Evolutionary conservation across 2,888 invertebrate species (phyloP), one percentile per base, ranked within the genome.

Genomic region (Sthenelais limicola): DNA sequence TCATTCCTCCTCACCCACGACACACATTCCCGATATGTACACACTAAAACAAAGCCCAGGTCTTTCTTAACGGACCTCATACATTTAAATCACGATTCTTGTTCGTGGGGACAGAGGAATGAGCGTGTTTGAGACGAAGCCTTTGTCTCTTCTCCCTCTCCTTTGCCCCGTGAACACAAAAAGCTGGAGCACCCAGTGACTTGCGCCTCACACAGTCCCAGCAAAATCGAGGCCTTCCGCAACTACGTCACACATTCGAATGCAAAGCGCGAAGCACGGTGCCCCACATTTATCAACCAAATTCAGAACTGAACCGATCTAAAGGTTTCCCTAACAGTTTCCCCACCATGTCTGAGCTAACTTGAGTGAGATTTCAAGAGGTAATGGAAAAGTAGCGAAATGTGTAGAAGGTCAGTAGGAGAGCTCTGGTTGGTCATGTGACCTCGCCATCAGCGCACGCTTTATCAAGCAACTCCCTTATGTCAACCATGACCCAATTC

Each of bases 391-490:
- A 30, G 56, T n/a, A 56, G 18, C 18, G n/a, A 21, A 38, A 38
- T 24, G 52, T 35, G 15, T 30, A 47, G 82, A 82, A 82, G 82
- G 83, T 82, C 81, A 78, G 68, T 68, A 80, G 81, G 78, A 81
- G 80, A 82, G 79, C 80, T 80, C 80, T 30, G 18, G 5, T 73
- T 77, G 80, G 81, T 84, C 84, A 84, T 82, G 81, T 84, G 84
- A 84, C 82, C 81, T 32, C 71, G 80, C 26, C 38, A 66, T 66
- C 38, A 47, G 52, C 51, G 71, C 71, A 71, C 71, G 71, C 62
- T 71, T 43, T 51, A 32, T n/a, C 47, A 56, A 54, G 43, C 69
- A n/a, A 51, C 35, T 51, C 51, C 32, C 30, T n/a, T 69, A 69
- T 69, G 69, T 54, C 70, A 70, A 33, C 69, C 54, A 38, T 70